Evolutionary conservation across 2,888 invertebrate species (phyloP).

Genomic region (Lepidonotus clava): DNA sequence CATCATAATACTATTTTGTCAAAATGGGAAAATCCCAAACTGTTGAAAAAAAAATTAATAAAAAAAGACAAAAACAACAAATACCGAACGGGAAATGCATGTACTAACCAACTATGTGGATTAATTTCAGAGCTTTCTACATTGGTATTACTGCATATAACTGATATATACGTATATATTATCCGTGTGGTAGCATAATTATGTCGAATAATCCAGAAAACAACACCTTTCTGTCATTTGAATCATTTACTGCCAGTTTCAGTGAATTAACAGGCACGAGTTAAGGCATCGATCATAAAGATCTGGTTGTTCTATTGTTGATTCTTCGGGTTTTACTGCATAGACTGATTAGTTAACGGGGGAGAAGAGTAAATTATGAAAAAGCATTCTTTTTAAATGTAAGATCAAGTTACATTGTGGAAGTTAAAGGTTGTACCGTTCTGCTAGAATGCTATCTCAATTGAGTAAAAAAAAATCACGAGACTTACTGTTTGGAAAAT

Average conservation of each 20-base stretch:
- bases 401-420: neutral
- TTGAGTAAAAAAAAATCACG: too few species aligned
- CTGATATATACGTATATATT: neutral
- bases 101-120: neutral
- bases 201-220: neutral
- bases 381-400: neutral
- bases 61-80: neutral
- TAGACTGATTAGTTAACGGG: too few species aligned
- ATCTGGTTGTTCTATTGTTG: too few species aligned
- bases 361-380: too few species aligned
- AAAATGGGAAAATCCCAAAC: slow-evolving; percentile 22
- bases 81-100: too few species aligned
- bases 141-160: neutral
- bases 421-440: neutral
- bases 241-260: too few species aligned
- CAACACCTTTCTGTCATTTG: neutral
- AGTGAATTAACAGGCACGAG: too few species aligned
- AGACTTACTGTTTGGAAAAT: too few species aligned
- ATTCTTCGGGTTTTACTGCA: too few species aligned
- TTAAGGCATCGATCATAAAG: too few species aligned
- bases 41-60: slow-evolving; percentile 4
- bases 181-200: slow-evolving; percentile 18
- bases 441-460: neutral
- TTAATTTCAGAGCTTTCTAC: neutral
- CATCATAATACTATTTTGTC: slow-evolving; percentile 37